Conservation (phyloP, 2,113 vertebrate species). For the Lepisosteus osseus region DNA sequence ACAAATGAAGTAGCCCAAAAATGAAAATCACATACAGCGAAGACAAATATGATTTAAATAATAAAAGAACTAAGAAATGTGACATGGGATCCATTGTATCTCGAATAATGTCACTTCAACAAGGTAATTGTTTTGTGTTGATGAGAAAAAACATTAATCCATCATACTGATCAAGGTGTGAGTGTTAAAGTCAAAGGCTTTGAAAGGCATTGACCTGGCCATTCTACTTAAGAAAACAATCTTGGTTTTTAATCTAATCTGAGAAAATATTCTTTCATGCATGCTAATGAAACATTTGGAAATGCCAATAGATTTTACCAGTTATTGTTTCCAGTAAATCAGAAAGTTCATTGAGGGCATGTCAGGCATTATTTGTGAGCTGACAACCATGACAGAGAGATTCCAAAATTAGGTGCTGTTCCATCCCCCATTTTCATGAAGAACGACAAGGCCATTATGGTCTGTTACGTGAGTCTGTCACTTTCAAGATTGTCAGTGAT, state of each 20-base stretch:
- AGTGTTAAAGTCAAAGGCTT: slow-evolving; percentile 5
- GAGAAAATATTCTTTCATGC: background rate
- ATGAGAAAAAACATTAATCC: slow-evolving; percentile 4
- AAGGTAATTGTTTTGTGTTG: background rate
- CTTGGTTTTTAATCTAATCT: slow-evolving; percentile 20
- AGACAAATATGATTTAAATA: slow-evolving; percentile 25
- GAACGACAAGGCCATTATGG: too few relatives aligned
- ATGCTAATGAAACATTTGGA: slow-evolving; percentile 8
- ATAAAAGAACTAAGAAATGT: slow-evolving; percentile 4
- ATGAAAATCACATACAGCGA: too few relatives aligned
- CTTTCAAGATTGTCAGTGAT: slow-evolving; percentile 22
- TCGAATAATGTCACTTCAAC: too few relatives aligned
- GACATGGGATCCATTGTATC: background rate
- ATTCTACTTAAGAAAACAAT: background rate
- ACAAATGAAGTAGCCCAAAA: too few relatives aligned
- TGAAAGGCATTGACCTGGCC: background rate
- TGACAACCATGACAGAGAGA: slow-evolving; percentile 29
- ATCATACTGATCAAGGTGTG: slow-evolving; percentile 3
- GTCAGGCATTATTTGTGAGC: background rate
- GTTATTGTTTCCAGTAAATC: background rate
- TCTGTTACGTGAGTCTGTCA: too few relatives aligned
- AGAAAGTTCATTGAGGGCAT: background rate
- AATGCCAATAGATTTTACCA: background rate
- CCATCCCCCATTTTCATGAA: too few relatives aligned
- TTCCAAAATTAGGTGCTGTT: slow-evolving; percentile 29